A percentile compares a stretch with the other conserved stretches of the same genome.
phyloP scores from a whole-genome alignment of 2,113 vertebrate genomes.

The Tringa solitaria region DNA sequence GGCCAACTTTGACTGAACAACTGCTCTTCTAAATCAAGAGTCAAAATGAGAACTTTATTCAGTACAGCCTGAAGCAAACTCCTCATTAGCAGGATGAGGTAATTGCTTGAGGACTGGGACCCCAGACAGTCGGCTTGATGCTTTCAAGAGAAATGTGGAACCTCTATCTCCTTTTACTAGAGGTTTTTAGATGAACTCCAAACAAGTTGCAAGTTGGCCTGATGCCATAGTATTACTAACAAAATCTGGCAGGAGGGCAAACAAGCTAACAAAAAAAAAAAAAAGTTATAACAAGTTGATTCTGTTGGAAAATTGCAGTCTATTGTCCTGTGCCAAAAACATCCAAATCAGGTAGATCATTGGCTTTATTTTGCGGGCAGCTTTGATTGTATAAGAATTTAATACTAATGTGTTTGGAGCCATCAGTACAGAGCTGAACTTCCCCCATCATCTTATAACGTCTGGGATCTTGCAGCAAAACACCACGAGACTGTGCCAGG shows the following conservation, averaged over 20 bases:
- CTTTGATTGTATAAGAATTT: constrained; percentile 50
- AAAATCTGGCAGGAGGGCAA: constrained; percentile 54
- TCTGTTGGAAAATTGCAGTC: constrained; percentile 17
- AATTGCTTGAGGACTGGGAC: neutral
- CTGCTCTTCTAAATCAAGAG: neutral
- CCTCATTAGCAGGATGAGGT: constrained; percentile 2
- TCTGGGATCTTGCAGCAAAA: constrained; percentile 4
- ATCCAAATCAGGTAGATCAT: constrained; percentile 48
- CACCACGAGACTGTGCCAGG: neutral
- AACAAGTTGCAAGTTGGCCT: constrained; percentile 38
- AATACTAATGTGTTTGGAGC: constrained; percentile 37
- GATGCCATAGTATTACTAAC: constrained; percentile 44
- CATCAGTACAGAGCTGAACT: neutral
- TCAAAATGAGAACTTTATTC: neutral
- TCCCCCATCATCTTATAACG: neutral
- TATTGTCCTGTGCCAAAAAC: constrained; percentile 20
- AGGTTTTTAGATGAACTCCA: constrained; percentile 45
- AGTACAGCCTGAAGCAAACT: neutral
- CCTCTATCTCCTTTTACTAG: constrained; percentile 50
- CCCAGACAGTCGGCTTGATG: neutral
- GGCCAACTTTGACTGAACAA: neutral
- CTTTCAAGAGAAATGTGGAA: neutral
- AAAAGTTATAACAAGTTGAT: neutral
- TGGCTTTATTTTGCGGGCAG: neutral
- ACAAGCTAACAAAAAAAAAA: neutral